Evolutionary conservation across 2,113 vertebrate genomes (phyloP).

Genomic region (Ptyas mucosa): DNA sequence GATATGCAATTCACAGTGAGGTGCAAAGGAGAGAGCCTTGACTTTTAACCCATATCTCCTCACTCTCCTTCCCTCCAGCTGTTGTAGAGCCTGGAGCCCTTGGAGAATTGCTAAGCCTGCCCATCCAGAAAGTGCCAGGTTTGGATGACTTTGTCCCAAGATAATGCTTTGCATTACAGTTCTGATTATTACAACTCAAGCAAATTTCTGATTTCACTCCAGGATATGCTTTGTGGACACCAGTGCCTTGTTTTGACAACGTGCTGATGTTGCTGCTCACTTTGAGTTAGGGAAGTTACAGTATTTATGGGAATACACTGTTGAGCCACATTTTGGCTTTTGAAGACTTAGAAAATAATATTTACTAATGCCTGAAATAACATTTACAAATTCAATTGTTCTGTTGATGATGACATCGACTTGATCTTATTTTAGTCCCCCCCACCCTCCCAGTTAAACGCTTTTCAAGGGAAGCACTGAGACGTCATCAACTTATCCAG

Average conservation of each 20-base stretch:
- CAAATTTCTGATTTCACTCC: background rate
- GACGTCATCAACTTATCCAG: background rate
- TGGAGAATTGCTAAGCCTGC: background rate
- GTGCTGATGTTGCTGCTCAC: background rate
- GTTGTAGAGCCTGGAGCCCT: background rate
- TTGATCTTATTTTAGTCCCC: background rate
- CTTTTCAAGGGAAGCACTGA: background rate
- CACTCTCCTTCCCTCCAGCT: background rate
- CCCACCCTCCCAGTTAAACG: background rate
- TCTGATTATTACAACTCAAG: background rate
- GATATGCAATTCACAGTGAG: background rate
- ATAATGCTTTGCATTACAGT: background rate
- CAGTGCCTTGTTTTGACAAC: background rate
- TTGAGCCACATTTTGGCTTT: background rate
- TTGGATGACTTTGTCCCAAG: background rate
- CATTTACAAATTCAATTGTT: background rate
- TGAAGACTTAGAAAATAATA: background rate
- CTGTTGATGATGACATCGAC: background rate
- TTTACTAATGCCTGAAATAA: background rate
- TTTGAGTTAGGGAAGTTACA: background rate
- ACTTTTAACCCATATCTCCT: background rate
- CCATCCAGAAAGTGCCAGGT: background rate
- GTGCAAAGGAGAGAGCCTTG: background rate
- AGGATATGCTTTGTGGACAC: background rate
- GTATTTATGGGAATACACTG: background rate